These are phyloP conservation scores for Cossypha dichroa DNA, from an alignment of 2,797 vertebrate genomes.

Conservation along the genomic window DNA sequence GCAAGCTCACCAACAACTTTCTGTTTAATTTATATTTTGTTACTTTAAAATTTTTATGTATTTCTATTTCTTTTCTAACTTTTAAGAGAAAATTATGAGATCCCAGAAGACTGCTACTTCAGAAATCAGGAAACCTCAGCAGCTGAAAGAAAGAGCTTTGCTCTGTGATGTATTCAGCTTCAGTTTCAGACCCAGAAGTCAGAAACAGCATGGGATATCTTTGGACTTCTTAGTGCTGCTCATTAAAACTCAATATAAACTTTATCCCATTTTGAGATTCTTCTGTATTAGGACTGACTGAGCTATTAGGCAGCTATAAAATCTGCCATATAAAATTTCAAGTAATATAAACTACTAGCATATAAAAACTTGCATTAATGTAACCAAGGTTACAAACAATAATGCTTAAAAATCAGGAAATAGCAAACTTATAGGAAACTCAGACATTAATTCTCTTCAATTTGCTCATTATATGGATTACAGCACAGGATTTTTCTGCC, in stretches of 20 bases:
- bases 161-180: neutral
- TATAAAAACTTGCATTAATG: neutral
- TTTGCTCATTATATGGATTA: constrained; percentile 28
- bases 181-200: neutral
- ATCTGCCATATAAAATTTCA: neutral
- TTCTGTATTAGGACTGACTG: neutral
- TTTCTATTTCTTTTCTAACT: neutral
- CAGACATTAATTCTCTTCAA: neutral
- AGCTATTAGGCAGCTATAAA: neutral
- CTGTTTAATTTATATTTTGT: neutral
- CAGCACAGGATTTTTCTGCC: constrained; percentile 18
- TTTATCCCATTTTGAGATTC: neutral
- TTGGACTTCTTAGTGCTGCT: neutral
- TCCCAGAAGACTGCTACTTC: neutral
- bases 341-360: neutral
- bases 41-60: neutral
- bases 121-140: neutral
- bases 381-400: neutral
- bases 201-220: neutral
- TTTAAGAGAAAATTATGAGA: neutral
- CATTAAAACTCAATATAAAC: neutral
- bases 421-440: neutral
- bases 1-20: neutral
- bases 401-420: neutral
- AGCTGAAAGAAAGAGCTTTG: neutral